Evolutionary conservation across 2,888 invertebrate species (phyloP).

Genomic region (Hemaris fuciformis): DNA sequence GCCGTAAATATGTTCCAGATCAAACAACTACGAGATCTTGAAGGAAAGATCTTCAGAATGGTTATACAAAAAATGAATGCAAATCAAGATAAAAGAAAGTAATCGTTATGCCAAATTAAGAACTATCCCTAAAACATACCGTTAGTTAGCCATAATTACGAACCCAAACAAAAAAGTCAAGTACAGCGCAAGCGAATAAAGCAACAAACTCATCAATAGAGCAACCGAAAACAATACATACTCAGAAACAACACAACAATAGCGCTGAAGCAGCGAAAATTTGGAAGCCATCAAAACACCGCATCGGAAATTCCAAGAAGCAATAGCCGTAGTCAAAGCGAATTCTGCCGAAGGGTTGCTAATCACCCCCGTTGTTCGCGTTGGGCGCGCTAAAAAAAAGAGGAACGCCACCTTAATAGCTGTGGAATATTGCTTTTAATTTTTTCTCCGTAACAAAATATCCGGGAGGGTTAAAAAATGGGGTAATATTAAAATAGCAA

Average conservation of each 20-base stretch:
- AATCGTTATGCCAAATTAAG: too few species aligned
- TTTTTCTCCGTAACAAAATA: constrained; percentile 25
- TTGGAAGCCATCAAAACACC: constrained; percentile 40
- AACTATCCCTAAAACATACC: too few species aligned
- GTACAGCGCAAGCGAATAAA: not conserved
- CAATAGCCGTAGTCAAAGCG: constrained; percentile 52
- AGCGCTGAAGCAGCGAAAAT: not conserved
- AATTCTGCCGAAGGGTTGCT: constrained; percentile 52
- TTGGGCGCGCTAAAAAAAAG: constrained; percentile 35
- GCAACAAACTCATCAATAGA: not conserved
- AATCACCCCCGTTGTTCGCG: constrained; percentile 61
- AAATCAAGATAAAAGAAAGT: too few species aligned
- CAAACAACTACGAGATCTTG: too few species aligned
- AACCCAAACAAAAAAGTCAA: not conserved
- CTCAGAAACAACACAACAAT: not conserved
- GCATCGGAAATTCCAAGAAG: constrained; percentile 47
- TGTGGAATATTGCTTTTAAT: constrained; percentile 31
- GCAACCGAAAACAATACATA: not conserved
- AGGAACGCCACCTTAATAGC: constrained; percentile 42
- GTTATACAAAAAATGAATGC: too few species aligned
- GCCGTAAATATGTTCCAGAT: not conserved
- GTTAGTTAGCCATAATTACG: too few species aligned
- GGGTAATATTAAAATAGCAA: constrained; percentile 23
- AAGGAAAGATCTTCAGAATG: too few species aligned
- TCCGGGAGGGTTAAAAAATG: constrained; percentile 20